Evolutionary conservation across 1,140 invertebrate genomes (phyloP).

Genomic region (Ctenoplectra terminalis): DNA sequence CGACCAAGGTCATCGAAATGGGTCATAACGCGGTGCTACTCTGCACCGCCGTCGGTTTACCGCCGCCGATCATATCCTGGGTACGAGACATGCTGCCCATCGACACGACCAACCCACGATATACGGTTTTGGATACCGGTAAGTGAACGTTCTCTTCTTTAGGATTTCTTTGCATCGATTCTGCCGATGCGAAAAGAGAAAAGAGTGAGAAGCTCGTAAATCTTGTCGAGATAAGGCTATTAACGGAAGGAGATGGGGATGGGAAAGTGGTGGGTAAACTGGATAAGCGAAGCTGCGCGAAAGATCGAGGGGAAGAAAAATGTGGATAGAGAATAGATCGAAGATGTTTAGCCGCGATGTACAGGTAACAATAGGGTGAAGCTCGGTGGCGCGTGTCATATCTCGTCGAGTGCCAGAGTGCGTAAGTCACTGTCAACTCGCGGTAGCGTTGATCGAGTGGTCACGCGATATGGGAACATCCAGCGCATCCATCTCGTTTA

Average conservation of each 20-base stretch:
- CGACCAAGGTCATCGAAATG: constrained; percentile 96
- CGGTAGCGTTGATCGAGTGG: constrained; percentile 81
- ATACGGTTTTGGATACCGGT: constrained; percentile 91
- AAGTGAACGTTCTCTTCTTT: constrained; percentile 78
- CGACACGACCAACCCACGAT: constrained; percentile 91
- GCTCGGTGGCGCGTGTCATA: constrained; percentile 70
- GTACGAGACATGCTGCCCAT: constrained; percentile 94
- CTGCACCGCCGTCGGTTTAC: constrained; percentile 94
- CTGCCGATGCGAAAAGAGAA: no score
- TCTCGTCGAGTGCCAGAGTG: constrained; percentile 72
- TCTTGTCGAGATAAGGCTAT: no score
- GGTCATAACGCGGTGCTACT: constrained; percentile 94
- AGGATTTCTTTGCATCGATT: background rate
- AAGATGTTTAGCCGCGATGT: constrained; percentile 54
- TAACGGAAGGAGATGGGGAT: no score
- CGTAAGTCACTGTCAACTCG: constrained; percentile 78
- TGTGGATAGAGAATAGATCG: constrained; percentile 53
- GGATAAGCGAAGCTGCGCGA: constrained; percentile 27
- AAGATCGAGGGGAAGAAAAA: constrained; percentile 48
- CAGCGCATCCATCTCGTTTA: constrained; percentile 77
- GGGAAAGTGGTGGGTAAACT: background rate
- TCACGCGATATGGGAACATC: constrained; percentile 77
- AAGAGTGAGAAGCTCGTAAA: no score
- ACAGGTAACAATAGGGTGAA: constrained; percentile 50
- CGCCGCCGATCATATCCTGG: constrained; percentile 94